phyloP scores from a whole-genome alignment of 2,113 vertebrate species.

The Formicarius rufipectus region DNA sequence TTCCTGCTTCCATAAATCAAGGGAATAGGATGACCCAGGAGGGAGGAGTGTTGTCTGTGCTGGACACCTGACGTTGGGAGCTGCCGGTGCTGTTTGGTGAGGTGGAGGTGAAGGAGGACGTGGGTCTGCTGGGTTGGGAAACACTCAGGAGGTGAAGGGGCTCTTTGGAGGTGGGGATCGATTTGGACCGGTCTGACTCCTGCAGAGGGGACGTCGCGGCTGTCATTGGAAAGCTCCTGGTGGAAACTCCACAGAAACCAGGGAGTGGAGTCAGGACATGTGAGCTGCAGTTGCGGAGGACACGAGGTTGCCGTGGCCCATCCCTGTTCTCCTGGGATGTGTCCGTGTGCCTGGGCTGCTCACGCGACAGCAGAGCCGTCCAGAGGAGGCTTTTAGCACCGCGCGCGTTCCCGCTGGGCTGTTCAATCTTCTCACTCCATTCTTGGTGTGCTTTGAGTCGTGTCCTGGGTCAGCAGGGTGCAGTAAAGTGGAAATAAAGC shows the following conservation, averaged over 20 bases:
- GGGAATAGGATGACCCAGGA: rapidly evolving
- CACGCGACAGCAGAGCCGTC: neutral
- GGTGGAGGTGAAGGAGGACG: neutral
- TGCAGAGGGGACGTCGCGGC: neutral
- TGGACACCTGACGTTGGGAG: rapidly evolving
- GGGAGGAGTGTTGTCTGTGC: neutral
- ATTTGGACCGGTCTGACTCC: neutral
- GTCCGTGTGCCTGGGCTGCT: neutral
- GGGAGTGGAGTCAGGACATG: rapidly evolving
- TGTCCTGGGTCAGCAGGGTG: conserved; percentile 44
- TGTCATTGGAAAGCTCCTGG: rapidly evolving
- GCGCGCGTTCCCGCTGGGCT: rapidly evolving
- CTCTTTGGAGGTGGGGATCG: neutral
- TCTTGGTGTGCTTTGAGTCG: neutral
- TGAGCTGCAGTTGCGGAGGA: neutral
- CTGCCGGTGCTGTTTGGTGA: neutral
- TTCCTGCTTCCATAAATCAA: neutral
- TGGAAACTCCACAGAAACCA: neutral
- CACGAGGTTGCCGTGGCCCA: rapidly evolving
- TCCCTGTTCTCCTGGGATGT: rapidly evolving
- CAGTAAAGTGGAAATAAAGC: conserved; percentile 49
- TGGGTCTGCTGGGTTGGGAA: neutral
- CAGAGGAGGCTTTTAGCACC: neutral
- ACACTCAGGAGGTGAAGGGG: neutral
- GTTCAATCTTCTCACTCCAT: neutral